Percentiles rank a stretch among this genome's conserved stretches.
Evolutionary conservation across 1,140 invertebrate genomes (phyloP).

Genomic region (Andricus grossulariae): DNA sequence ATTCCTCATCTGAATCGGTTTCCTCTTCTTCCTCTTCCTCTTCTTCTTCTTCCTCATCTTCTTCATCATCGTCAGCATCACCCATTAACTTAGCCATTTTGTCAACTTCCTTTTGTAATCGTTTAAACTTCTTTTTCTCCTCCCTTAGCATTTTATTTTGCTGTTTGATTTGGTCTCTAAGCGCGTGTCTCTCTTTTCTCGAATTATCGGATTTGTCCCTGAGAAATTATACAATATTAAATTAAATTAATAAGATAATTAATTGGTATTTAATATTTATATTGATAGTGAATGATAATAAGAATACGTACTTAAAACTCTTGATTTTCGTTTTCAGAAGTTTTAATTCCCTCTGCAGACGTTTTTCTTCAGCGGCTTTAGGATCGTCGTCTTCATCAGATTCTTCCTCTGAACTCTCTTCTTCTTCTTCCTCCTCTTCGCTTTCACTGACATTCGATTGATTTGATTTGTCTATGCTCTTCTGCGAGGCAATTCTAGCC

Average conservation of each 20-base stretch:
- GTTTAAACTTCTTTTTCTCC: slow-evolving; percentile 85
- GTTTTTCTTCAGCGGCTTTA: slow-evolving; percentile 70
- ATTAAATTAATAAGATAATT: slow-evolving; percentile 21
- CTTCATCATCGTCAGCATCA: slow-evolving; percentile 85
- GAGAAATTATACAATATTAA: slow-evolving; percentile 20
- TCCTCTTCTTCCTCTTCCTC: slow-evolving; percentile 82
- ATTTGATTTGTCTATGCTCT: slow-evolving; percentile 68
- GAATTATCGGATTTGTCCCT: slow-evolving; percentile 85
- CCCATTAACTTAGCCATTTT: slow-evolving; percentile 92
- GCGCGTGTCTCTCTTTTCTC: slow-evolving; percentile 84
- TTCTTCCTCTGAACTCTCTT: slow-evolving; percentile 75
- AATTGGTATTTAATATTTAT: not conserved
- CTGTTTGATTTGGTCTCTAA: slow-evolving; percentile 88
- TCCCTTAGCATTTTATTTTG: slow-evolving; percentile 84
- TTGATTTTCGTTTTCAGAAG: slow-evolving; percentile 86
- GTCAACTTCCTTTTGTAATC: slow-evolving; percentile 89
- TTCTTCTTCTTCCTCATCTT: slow-evolving; percentile 74
- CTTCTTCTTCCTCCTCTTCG: slow-evolving; percentile 84
- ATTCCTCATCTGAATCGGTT: slow-evolving; percentile 77
- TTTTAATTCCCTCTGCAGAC: slow-evolving; percentile 84
- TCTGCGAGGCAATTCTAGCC: slow-evolving; percentile 71
- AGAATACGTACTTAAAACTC: slow-evolving; percentile 78
- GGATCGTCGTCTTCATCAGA: slow-evolving; percentile 82
- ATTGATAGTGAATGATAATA: not conserved
- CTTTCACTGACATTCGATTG: slow-evolving; percentile 61